phyloP scores from a whole-genome alignment of 2,888 invertebrate genomes.

The Drepana falcataria region DNA sequence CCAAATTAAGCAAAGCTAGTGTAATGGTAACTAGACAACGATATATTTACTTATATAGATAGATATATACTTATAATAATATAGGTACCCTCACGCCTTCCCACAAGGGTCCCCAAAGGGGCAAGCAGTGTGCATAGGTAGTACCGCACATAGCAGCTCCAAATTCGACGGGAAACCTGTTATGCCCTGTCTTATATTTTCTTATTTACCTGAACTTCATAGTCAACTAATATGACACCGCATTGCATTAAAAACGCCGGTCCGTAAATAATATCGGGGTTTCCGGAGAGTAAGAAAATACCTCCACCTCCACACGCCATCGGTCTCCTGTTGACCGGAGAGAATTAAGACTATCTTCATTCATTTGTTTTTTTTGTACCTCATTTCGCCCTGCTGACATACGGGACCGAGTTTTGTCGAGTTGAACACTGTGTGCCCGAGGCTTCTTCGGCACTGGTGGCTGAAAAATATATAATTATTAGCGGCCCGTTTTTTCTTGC shows the following conservation, averaged over 20 bases:
- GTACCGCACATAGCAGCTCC: too few species aligned
- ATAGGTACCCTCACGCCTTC: too few species aligned
- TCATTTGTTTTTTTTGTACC: conserved; percentile 18
- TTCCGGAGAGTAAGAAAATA: conserved; percentile 27
- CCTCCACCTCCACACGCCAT: conserved; percentile 42
- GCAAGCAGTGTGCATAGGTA: too few species aligned
- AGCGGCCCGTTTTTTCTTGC: not conserved
- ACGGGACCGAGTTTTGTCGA: conserved; percentile 22
- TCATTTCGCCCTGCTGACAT: conserved; percentile 22
- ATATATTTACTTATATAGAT: too few species aligned
- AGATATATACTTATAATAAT: too few species aligned
- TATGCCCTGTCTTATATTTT: not conserved
- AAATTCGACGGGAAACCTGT: too few species aligned
- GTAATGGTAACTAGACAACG: too few species aligned
- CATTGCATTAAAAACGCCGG: conserved; percentile 35
- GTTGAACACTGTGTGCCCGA: conserved; percentile 22
- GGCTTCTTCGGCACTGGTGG: conserved; percentile 28
- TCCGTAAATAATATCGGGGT: conserved; percentile 22
- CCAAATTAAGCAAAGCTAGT: too few species aligned
- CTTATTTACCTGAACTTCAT: conserved; percentile 38
- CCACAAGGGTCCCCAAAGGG: too few species aligned
- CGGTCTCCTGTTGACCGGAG: conserved; percentile 13
- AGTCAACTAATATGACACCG: conserved; percentile 40
- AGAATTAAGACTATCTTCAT: conserved; percentile 32
- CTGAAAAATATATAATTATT: conserved; percentile 8